Evolutionary conservation across 2,888 invertebrate genomes (phyloP).

Genomic region (Clivina fossor): DNA sequence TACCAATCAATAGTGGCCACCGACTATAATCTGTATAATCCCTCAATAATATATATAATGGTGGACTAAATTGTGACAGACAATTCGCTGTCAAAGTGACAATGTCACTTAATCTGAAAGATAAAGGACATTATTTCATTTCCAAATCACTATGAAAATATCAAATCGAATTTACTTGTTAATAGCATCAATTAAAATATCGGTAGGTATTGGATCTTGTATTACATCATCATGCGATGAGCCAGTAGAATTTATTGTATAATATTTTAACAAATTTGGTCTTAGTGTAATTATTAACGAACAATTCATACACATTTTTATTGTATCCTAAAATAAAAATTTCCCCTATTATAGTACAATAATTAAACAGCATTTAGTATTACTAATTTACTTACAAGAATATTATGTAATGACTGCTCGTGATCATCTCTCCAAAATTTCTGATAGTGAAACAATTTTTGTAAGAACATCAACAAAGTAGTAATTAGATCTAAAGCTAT

Average conservation of each 20-base stretch:
- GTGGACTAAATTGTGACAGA: slow-evolving; percentile 44
- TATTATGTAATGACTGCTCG: slow-evolving; percentile 12
- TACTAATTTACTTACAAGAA: slow-evolving; percentile 14
- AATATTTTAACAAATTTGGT: slow-evolving; percentile 42
- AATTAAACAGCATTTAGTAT: slow-evolving; percentile 9
- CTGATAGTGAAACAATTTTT: slow-evolving; percentile 43
- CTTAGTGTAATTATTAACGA: slow-evolving; percentile 46
- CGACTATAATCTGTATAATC: slow-evolving; percentile 23
- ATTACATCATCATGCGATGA: slow-evolving; percentile 15
- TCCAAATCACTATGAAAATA: background rate
- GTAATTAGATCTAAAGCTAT: slow-evolving; percentile 59
- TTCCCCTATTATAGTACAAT: background rate
- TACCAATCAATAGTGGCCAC: slow-evolving; percentile 26
- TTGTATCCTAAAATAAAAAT: slow-evolving; percentile 42
- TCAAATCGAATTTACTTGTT: slow-evolving; percentile 44
- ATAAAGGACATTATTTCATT: background rate
- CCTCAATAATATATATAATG: slow-evolving; percentile 39
- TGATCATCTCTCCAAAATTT: slow-evolving; percentile 44
- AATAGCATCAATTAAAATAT: slow-evolving; percentile 44
- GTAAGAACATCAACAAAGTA: slow-evolving; percentile 43
- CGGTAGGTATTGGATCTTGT: slow-evolving; percentile 42
- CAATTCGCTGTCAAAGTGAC: slow-evolving; percentile 45
- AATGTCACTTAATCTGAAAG: slow-evolving; percentile 43
- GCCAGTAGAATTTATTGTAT: slow-evolving; percentile 12
- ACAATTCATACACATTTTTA: slow-evolving; percentile 46